These are phyloP conservation scores for Prionailurus viverrinus DNA, from an alignment of 2,113 vertebrate genomes.

Conservation along the genomic window DNA sequence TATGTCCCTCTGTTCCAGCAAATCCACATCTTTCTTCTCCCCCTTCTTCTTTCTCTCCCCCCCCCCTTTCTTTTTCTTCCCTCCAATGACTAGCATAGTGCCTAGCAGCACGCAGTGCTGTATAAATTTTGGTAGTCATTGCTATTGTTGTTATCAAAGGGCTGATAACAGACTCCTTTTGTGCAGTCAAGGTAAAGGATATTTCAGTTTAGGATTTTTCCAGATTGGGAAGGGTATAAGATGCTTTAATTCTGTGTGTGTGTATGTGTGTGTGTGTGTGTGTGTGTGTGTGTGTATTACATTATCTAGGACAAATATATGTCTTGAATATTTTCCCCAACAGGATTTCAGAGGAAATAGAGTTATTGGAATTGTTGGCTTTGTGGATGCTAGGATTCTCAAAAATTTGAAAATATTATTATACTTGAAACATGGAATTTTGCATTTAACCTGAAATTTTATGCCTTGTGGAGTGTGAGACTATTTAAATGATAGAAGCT, in stretches of 20 bases:
- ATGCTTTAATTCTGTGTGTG: not conserved
- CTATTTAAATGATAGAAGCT: conserved; percentile 11
- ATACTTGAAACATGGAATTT: conserved; percentile 15
- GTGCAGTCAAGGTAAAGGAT: not conserved
- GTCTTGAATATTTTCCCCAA: not conserved
- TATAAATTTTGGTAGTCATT: not conserved
- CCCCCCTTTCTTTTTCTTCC: not conserved
- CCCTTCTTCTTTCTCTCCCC: not conserved
- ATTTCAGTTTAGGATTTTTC: not conserved
- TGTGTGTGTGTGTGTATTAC: not conserved
- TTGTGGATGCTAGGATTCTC: not conserved
- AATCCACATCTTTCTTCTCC: not conserved
- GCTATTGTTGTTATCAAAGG: not conserved
- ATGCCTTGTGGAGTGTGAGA: not conserved
- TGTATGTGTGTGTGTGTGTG: not conserved
- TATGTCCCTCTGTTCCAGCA: not conserved
- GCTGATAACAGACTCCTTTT: not conserved
- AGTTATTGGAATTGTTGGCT: not conserved
- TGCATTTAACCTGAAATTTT: not conserved
- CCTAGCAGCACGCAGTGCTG: not conserved
- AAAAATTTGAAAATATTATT: conserved; percentile 31
- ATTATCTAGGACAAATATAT: not conserved
- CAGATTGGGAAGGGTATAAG: not conserved
- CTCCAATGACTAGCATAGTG: not conserved
- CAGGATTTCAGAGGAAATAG: not conserved